Conservation (phyloP, 2,113 vertebrate species). For the Myrmecophaga tridactyla region DNA sequence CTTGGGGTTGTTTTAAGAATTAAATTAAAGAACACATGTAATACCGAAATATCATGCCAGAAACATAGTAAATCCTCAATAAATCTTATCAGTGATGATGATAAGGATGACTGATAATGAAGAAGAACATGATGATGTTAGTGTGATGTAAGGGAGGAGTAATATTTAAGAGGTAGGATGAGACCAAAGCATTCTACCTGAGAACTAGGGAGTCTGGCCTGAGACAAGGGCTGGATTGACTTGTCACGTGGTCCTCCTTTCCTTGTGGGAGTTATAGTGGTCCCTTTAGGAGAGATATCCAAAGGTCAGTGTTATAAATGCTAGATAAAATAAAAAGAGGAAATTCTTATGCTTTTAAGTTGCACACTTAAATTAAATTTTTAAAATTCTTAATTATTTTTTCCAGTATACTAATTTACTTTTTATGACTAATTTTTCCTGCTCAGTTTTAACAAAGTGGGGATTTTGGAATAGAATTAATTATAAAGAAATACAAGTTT, state of each 20-base stretch:
- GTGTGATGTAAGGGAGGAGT: neutral
- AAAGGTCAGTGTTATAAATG: neutral
- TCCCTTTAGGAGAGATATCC: neutral
- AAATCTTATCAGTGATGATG: neutral
- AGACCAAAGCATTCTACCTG: neutral
- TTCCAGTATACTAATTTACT: conserved; percentile 24
- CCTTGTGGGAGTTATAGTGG: neutral
- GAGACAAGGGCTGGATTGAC: neutral
- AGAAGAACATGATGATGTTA: neutral
- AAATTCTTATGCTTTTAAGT: neutral
- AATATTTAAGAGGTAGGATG: neutral
- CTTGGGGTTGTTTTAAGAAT: neutral
- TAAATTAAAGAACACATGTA: neutral
- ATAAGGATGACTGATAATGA: neutral
- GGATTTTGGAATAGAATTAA: conserved; percentile 45
- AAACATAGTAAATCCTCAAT: neutral
- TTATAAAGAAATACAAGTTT: conserved; percentile 57
- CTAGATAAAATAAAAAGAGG: neutral
- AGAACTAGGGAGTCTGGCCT: neutral
- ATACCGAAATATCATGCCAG: neutral
- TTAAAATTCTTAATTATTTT: conserved; percentile 44
- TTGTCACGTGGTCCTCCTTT: neutral
- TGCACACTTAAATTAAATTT: conserved; percentile 1
- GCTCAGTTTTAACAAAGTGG: conserved; percentile 27
- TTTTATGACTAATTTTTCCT: conserved; percentile 12